Percentiles rank a stretch among this genome's conserved stretches.
These are phyloP conservation scores for Tricholaema leucomelas DNA, from an alignment of 2,113 vertebrate species.

Conservation along the genomic window DNA sequence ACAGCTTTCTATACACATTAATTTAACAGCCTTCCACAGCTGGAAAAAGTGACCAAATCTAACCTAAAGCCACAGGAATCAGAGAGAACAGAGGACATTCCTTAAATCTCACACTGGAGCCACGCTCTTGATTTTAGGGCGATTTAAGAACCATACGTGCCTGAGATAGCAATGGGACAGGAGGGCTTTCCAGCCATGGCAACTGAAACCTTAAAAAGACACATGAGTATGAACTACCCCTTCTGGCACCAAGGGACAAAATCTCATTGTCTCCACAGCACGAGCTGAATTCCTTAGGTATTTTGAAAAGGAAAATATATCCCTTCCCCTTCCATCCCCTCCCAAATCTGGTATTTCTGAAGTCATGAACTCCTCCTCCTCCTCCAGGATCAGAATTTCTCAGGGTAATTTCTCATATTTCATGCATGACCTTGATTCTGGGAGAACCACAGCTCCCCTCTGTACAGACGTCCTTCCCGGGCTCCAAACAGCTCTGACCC, in stretches of 20 bases:
- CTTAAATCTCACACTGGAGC: neutral
- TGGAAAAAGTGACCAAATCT: neutral
- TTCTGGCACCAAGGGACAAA: neutral
- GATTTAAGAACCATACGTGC: neutral
- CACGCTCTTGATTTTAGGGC: neutral
- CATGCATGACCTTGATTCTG: slow-evolving; percentile 50
- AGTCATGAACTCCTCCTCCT: slow-evolving; percentile 66
- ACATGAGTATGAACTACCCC: neutral
- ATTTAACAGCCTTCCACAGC: neutral
- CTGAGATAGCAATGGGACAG: neutral
- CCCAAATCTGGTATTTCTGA: slow-evolving; percentile 68
- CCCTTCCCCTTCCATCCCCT: slow-evolving; percentile 46
- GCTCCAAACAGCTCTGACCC: neutral
- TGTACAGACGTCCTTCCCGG: neutral
- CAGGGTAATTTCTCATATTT: slow-evolving; percentile 57
- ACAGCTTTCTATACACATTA: neutral
- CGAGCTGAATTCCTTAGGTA: slow-evolving; percentile 38
- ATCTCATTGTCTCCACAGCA: slow-evolving; percentile 14
- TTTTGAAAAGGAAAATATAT: slow-evolving; percentile 56
- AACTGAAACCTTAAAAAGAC: neutral
- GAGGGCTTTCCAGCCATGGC: neutral
- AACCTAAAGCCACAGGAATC: neutral
- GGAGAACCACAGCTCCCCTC: neutral
- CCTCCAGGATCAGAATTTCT: slow-evolving; percentile 55
- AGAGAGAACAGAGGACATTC: neutral